A percentile compares a stretch with the other conserved stretches of the same genome.
These are phyloP conservation scores for Drosophila gunungcola DNA, from an alignment of 1,140 invertebrate species.

Conservation along the genomic window DNA sequence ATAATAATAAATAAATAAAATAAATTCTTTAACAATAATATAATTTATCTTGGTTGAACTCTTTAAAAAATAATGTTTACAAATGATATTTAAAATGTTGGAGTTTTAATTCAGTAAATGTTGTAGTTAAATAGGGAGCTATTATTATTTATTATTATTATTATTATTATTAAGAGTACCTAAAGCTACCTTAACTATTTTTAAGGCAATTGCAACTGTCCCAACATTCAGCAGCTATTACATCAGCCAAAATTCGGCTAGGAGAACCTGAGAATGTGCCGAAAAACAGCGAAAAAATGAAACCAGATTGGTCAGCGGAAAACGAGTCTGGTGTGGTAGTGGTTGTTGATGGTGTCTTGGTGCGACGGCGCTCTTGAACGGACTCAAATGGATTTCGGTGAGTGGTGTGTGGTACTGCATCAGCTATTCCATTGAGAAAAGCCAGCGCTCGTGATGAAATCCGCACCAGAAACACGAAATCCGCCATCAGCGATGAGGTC, in stretches of 20 bases:
- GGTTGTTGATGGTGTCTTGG: conserved; percentile 18
- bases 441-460: conserved; percentile 64
- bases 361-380: conserved; percentile 60
- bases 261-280: conserved; percentile 73
- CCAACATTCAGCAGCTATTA: conserved; percentile 65
- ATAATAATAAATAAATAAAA: no score
- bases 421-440: conserved; percentile 77
- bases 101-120: no score
- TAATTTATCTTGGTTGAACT: no score
- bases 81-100: no score
- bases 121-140: no score
- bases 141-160: no score
- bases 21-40: no score
- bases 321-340: conserved; percentile 47
- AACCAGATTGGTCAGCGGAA: conserved; percentile 60
- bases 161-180: neutral
- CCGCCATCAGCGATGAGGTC: conserved; percentile 40
- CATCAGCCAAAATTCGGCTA: conserved; percentile 65
- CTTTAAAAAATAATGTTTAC: no score
- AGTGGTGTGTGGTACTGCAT: conserved; percentile 11
- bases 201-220: conserved; percentile 34
- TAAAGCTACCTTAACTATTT: neutral
- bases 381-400: conserved; percentile 20
- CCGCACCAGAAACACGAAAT: conserved; percentile 73
- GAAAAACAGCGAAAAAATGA: conserved; percentile 48